These are phyloP conservation scores for Morbakka virulenta DNA, from an alignment of 30 jellyfish, hydroid and myxozoan genomes.

Conservation along the genomic window DNA sequence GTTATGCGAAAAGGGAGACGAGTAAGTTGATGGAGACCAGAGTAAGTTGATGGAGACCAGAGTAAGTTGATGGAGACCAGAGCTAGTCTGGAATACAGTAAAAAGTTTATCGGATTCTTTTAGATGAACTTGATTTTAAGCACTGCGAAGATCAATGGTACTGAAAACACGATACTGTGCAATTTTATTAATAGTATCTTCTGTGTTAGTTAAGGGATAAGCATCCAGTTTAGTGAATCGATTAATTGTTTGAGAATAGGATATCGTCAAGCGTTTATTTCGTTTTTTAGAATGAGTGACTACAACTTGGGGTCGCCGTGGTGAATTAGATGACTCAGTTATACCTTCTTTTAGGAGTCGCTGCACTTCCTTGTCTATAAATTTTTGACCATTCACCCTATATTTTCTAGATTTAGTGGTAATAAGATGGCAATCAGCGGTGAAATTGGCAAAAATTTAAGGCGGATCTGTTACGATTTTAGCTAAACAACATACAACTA, in stretches of 20 bases:
- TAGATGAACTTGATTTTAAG: constrained; percentile 49
- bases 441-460: constrained; percentile 9
- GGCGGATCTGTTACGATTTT: constrained; percentile 29
- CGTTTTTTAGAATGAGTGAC: constrained; percentile 24
- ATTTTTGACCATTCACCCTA: constrained; percentile 25
- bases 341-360: constrained; percentile 32
- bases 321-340: constrained; percentile 54
- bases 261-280: constrained; percentile 30
- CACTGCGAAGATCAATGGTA: constrained; percentile 52
- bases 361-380: constrained; percentile 48
- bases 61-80: constrained; percentile 16
- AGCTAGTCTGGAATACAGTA: constrained; percentile 48
- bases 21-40: no score
- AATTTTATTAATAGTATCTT: constrained; percentile 23
- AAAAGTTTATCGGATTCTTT: constrained; percentile 8
- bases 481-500: constrained; percentile 4
- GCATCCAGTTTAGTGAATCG: constrained; percentile 61
- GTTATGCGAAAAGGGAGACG: no score
- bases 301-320: constrained; percentile 58
- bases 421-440: constrained; percentile 45
- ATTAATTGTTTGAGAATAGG: constrained; percentile 61
- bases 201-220: constrained; percentile 48
- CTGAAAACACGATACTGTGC: constrained; percentile 38
- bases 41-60: no score
- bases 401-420: constrained; percentile 29